Base-by-base conservation (phyloP, 2,797 vertebrate species). In the Sibirionetta formosa region DNA sequence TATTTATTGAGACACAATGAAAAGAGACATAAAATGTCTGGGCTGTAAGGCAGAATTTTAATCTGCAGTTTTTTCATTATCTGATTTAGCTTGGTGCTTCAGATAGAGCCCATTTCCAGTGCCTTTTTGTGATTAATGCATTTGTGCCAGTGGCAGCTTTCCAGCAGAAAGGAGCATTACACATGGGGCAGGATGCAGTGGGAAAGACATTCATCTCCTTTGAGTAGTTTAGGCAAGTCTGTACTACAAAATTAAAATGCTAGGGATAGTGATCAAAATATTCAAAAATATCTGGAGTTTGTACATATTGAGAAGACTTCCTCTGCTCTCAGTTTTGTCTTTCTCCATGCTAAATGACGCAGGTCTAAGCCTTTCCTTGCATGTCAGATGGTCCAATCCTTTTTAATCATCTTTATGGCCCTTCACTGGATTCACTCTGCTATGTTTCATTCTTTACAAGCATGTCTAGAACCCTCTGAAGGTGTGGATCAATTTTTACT, bases 401-500 rank as follows among this genome's bases (percentile, higher is more conserved):
- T 66, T n/a, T 66, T n/a, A 56, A 17, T 73, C 7, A 29, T 58
- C 64, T 80, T n/a, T 77, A 38, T 85, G 68, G 23, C 56, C 42
- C n/a, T 82, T 76, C 22, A n/a, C 36, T 77, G 80, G 26, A 46
- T 56, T 72, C 22, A 1, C 5, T 92, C 22, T 1, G 0, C 31
- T 50, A 8, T n/a, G 44, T 89, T 88, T 79, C 19, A 17, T 48
- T 84, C 31, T 85, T 90, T 24, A 22, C 7, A 35, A 42, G 27
- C 20, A 33, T 64, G 33, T 6, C 27, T 78, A 7, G n/a, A 90
- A 70, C 36, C 36, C 27, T 85, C 27, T 75, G 73, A 51, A 88
- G 77, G 82, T 54, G 35, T 29, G 20, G 23, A 58, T 94, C 40
- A 16, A 0, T 85, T 92, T 93, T 94, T 57, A 57, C 27, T 88